These are phyloP conservation scores for Amblyraja radiata DNA, from an alignment of 2,797 vertebrate species.

Conservation along the genomic window DNA sequence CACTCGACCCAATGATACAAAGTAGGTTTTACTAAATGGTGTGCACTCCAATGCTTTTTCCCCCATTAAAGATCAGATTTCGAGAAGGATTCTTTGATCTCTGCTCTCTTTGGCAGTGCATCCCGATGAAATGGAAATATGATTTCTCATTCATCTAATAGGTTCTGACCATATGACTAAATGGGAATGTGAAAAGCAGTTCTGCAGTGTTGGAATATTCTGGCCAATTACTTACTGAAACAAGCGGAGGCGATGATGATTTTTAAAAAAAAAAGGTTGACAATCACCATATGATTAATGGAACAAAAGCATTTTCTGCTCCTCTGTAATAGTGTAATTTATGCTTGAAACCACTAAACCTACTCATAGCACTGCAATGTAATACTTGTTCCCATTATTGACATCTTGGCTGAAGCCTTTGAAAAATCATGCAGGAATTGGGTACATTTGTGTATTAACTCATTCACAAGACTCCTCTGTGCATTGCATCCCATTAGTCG, in stretches of 20 bases:
- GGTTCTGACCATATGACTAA: constrained; percentile 7
- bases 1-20: background rate
- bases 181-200: background rate
- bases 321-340: background rate
- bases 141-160: background rate
- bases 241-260: background rate
- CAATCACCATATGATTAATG: background rate
- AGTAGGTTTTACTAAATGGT: constrained; percentile 17
- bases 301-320: background rate
- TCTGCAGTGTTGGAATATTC: background rate
- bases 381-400: background rate
- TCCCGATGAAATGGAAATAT: background rate
- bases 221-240: background rate
- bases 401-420: background rate
- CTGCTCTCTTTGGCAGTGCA: background rate
- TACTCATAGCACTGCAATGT: background rate
- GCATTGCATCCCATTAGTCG: background rate
- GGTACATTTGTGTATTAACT: background rate
- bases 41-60: constrained; percentile 16
- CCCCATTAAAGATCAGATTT: constrained; percentile 6
- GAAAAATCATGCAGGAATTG: background rate
- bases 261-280: background rate
- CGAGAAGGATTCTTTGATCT: background rate
- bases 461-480: background rate
- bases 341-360: background rate